Percentiles rank a stretch among this genome's conserved stretches.
Evolutionary conservation across 1,140 invertebrate genomes (phyloP).

Genomic region (Hormaphis cornu): DNA sequence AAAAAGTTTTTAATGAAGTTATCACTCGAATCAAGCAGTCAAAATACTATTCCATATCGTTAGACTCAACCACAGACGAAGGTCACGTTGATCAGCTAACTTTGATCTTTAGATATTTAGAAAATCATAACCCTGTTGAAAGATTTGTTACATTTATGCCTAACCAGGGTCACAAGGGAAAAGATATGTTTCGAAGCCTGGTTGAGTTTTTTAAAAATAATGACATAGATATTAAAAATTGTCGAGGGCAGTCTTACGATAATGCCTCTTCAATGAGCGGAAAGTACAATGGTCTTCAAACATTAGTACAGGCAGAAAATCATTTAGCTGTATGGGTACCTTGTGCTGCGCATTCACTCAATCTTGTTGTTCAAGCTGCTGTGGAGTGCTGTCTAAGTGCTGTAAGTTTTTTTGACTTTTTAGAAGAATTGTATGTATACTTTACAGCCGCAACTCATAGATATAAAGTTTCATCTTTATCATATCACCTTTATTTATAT

Average conservation of each 20-base stretch:
- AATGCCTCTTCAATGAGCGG: slow-evolving; percentile 38
- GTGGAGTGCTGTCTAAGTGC: slow-evolving; percentile 35
- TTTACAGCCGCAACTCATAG: slow-evolving; percentile 36
- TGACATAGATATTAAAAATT: neutral
- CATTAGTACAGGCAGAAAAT: slow-evolving; percentile 27
- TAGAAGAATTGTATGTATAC: slow-evolving; percentile 36
- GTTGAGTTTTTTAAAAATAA: slow-evolving; percentile 4
- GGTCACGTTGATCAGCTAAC: slow-evolving; percentile 24
- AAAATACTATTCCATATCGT: slow-evolving; percentile 7
- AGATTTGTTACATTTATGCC: slow-evolving; percentile 8
- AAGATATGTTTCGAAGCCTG: neutral
- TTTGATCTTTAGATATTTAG: slow-evolving; percentile 9
- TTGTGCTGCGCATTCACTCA: slow-evolving; percentile 6
- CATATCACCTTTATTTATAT: too few species aligned
- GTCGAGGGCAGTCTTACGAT: slow-evolving; percentile 37
- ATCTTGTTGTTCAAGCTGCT: slow-evolving; percentile 8
- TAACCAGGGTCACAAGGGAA: neutral
- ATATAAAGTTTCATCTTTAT: slow-evolving; percentile 28
- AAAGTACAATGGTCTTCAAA: slow-evolving; percentile 37
- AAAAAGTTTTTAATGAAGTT: slow-evolving; percentile 8
- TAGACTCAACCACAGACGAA: slow-evolving; percentile 12
- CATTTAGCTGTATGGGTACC: neutral
- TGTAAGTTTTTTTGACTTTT: slow-evolving; percentile 36
- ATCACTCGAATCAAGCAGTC: neutral
- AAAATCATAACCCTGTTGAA: neutral